A percentile compares a stretch with the other conserved stretches of the same genome.
Evolutionary conservation across 2,888 invertebrate species (phyloP).

Genomic region (Plagodis pulveraria): DNA sequence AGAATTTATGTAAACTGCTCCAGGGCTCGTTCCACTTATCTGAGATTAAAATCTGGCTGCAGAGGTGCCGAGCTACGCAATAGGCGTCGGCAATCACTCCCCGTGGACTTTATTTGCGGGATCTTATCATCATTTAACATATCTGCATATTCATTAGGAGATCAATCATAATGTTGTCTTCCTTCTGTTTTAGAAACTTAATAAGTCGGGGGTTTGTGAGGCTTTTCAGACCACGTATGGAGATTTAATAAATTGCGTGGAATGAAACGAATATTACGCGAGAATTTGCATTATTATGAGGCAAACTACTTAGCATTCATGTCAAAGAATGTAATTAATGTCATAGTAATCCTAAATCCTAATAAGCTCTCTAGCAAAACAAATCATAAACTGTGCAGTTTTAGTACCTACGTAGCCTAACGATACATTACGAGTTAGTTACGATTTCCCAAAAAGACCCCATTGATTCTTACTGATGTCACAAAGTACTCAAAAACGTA

Average conservation of each 20-base stretch:
- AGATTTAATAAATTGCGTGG: slow-evolving; percentile 28
- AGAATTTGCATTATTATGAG: neutral
- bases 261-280: slow-evolving; percentile 2
- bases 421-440: too few relatives aligned
- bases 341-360: too few relatives aligned
- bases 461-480: slow-evolving; percentile 17
- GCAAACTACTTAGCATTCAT: slow-evolving; percentile 6
- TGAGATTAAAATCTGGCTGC: slow-evolving; percentile 82
- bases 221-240: slow-evolving; percentile 16
- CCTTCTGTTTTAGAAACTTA: slow-evolving; percentile 16
- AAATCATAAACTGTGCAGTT: too few relatives aligned
- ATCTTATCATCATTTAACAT: slow-evolving; percentile 76
- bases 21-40: slow-evolving; percentile 72
- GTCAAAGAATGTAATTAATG: too few relatives aligned
- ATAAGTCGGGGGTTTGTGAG: slow-evolving; percentile 30
- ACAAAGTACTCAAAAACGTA: slow-evolving; percentile 54
- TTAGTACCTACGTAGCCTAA: too few relatives aligned
- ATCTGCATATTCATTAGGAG: slow-evolving; percentile 83
- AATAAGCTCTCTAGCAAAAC: too few relatives aligned
- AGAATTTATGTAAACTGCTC: slow-evolving; percentile 84
- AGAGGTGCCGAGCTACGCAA: slow-evolving; percentile 56
- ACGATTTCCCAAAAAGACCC: slow-evolving; percentile 5
- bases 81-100: slow-evolving; percentile 79
- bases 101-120: slow-evolving; percentile 77
- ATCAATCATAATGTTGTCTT: slow-evolving; percentile 75